Evolutionary conservation across 37 sponge, comb jelly and placozoan genomes (phyloP).

Genomic region (Hormiphora californensis): DNA sequence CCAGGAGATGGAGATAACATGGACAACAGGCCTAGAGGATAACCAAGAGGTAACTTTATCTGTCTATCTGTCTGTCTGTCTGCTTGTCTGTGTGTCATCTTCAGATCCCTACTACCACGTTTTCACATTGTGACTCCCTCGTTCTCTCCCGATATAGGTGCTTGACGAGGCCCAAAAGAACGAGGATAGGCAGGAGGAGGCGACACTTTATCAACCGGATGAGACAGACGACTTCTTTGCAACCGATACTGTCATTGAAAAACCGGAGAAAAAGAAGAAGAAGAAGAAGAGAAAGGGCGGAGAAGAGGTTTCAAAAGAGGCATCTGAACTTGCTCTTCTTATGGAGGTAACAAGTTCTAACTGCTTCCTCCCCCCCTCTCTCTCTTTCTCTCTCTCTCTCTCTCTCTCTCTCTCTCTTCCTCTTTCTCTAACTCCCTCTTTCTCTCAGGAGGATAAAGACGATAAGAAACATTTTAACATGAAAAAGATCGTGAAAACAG

Average conservation of each 20-base stretch:
- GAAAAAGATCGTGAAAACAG: conserved; percentile 40
- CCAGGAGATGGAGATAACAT: conserved; percentile 53
- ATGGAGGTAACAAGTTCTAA: conserved; percentile 3
- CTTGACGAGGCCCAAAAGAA: conserved; percentile 45
- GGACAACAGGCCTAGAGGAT: conserved; percentile 45
- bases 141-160: background rate
- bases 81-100: background rate
- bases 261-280: conserved; percentile 36
- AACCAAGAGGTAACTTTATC: conserved; percentile 14
- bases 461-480: conserved; percentile 51
- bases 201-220: conserved; percentile 27
- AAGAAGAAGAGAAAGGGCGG: conserved; percentile 15
- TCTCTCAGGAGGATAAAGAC: conserved; percentile 22
- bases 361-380: background rate
- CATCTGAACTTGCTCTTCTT: background rate
- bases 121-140: background rate
- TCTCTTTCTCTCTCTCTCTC: background rate
- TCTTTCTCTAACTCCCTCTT: background rate
- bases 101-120: background rate
- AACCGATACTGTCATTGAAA: conserved; percentile 18
- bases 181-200: conserved; percentile 16
- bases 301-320: background rate
- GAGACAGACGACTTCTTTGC: conserved; percentile 51
- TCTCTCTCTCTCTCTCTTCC: background rate
- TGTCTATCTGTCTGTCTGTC: background rate